Evolutionary conservation across 2,113 vertebrate species (phyloP), one percentile per base, ranked within the genome.

Genomic region (Polypterus senegalus): DNA sequence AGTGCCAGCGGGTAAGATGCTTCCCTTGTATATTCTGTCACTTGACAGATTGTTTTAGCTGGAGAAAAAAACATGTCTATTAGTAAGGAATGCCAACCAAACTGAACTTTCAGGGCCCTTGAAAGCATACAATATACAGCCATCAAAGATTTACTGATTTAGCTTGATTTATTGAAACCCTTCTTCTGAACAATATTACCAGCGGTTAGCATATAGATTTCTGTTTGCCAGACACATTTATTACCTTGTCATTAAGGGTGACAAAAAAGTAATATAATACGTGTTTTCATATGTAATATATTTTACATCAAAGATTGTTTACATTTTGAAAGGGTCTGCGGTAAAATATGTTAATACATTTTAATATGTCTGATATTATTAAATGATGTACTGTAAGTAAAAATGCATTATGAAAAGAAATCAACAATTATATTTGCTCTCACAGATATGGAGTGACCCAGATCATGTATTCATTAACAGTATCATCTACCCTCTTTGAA

Each of bases 161-260:
- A 67, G 54, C 63, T 48, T 47, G 49, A 49, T 61, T 65, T 67
- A 63, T 6, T 59, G 9, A 65, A 56, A 51, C 58, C 61, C 54
- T 65, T 55, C 61, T 61, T 63, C 45, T 58, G 57, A 62, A 60
- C 56, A 61, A 54, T 8, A 52, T 52, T 52, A 52, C 51, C 51
- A 27, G 49, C n/a, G 65, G 49, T 9, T 49, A 47, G 43, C 52
- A 60, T 57, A 60, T 59, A 57, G 48, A 45, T 53, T 69, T 54
- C 7, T 11, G 44, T 69, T 60, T 61, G 66, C 61, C 54, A 8
- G 67, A 73, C 48, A 58, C 44, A 47, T 4, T 54, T 52, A 65
- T 62, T 60, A 61, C 49, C 49, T 46, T 27, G 27, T 66, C 54
- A 62, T 67, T 49, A 61, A 60, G 11, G 51, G 46, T 47, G 58